A percentile compares a stretch with the other conserved stretches of the same genome.
Evolutionary conservation across 1,140 invertebrate genomes (phyloP).

Genomic region (Drosophila murphyi): DNA sequence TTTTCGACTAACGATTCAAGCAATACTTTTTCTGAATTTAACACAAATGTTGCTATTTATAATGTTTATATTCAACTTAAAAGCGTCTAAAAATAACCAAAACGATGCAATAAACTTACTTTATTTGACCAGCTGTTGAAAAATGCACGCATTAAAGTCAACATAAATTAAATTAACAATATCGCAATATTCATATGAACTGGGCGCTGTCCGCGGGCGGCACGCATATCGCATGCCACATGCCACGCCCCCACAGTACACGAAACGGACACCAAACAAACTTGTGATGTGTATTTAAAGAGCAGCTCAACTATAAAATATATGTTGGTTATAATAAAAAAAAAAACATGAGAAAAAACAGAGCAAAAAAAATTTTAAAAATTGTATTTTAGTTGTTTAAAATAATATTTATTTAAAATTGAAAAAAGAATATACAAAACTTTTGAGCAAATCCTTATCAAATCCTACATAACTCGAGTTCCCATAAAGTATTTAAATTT

Average conservation of each 20-base stretch:
- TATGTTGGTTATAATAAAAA: background rate
- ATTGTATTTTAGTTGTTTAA: too few relatives aligned
- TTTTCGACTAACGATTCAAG: conserved; percentile 12
- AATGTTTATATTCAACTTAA: conserved; percentile 35
- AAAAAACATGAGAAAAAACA: background rate
- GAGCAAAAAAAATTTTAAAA: background rate
- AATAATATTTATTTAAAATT: too few relatives aligned
- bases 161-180: conserved; percentile 81
- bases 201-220: conserved; percentile 25
- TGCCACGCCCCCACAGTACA: conserved; percentile 47
- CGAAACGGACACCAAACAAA: conserved; percentile 19
- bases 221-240: conserved; percentile 21
- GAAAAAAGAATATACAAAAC: too few relatives aligned
- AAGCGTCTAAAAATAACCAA: conserved; percentile 67
- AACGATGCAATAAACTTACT: conserved; percentile 58
- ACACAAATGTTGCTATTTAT: conserved; percentile 36
- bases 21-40: conserved; percentile 7
- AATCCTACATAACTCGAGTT: too few relatives aligned
- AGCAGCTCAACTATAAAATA: too few relatives aligned
- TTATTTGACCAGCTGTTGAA: conserved; percentile 65
- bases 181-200: conserved; percentile 60
- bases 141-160: conserved; percentile 64
- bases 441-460: too few relatives aligned
- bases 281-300: conserved; percentile 15
- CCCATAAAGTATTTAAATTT: background rate